Base-by-base conservation (phyloP, 2,797 vertebrate species). In the Agapornis canus region DNA sequence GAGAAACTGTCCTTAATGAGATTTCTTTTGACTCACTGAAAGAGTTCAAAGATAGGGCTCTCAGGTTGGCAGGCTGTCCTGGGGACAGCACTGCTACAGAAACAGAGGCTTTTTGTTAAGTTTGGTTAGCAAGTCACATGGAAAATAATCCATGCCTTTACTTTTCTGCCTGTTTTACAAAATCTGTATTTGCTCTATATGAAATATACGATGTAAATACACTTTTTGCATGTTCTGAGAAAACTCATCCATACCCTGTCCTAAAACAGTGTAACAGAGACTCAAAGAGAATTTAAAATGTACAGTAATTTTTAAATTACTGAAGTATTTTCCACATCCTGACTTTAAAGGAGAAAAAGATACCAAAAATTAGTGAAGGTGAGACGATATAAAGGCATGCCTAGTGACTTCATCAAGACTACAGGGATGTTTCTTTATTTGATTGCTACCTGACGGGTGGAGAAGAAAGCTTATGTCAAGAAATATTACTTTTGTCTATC, bases 171-270 rank as follows among this genome's bases (percentile, higher is more conserved):
- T 57, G n/a, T 35, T 78, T 61, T 35, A 51, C 26, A 37, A 57
- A 26, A 10, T 22, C 39, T 0, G 0, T 57, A 14, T 65, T 90
- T 65, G 29, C 7, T 49, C n/a, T 42, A 3, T 49, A 8, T 14
- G 29, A 84, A 78, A 52, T n/a, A 6, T 5, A 8, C 0, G 4
- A 25, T 32, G 22, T 27, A 42, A 86, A 65, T 29, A 31, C 6
- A 42, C 4, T 13, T 39, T 81, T 65, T 23, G 13, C 13, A 4
- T 4, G 11, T 31, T 16, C 42, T 66, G 57, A 66, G 29, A 42
- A 77, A 78, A 56, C 7, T 63, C 20, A 1, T 37, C 43, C 42
- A 12, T 5, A 20, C 11, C 31, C 31, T 64, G 9, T 32, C 37
- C 37, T 47, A n/a, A 32, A 56, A 37, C 65, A 61, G 12, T 52